Evolutionary conservation across 2,797 vertebrate species (phyloP), one percentile per base, ranked within the genome.

Genomic region (Vireo griseus): DNA sequence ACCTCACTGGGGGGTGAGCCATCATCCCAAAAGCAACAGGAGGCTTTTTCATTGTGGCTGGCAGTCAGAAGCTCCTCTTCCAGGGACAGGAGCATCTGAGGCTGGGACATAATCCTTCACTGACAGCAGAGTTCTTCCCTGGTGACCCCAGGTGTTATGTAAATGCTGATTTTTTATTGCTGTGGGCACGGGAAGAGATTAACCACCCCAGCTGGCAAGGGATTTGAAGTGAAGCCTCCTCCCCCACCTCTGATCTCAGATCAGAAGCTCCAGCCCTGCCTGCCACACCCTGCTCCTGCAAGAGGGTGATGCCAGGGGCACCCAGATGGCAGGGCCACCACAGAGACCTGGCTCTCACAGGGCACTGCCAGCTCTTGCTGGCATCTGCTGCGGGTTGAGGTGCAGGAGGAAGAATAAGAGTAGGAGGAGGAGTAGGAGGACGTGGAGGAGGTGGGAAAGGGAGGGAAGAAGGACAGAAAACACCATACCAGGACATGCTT

Each of bases 261-360:
- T 89, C 87, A 93, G 95, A 91, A 77, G 62, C 57, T 71, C 65
- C 72, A 89, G 33, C 54, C 47, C 66, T 72, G 51, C 62, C 59
- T 67, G 35, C 66, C 8, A 1, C 85, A 72, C 72, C 75, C 57
- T 35, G n/a, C 47, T 80, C 51, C 77, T 67, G 47, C 39, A 14
- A 42, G 59, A 52, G 55, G 44, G 40, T 0, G 0, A 59, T 63
- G 74, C 74, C 9, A 1, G 42, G 51, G 68, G 57, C 29, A 2
- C 54, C 42, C 69, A 57, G 68, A 50, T 33, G 68, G 61, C 72
- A 62, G 0, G 0, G 63, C 16, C 62, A 24, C 37, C 29, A 19
- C 52, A 26, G 39, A 1, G 4, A 13, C 28, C n/a, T 0, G 0
- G 18, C 26, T 18, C 62, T 14, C 0, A 0, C 1, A 3, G 62